phyloP scores from a whole-genome alignment of 2,888 invertebrate species.

The Andrena flavipes region DNA sequence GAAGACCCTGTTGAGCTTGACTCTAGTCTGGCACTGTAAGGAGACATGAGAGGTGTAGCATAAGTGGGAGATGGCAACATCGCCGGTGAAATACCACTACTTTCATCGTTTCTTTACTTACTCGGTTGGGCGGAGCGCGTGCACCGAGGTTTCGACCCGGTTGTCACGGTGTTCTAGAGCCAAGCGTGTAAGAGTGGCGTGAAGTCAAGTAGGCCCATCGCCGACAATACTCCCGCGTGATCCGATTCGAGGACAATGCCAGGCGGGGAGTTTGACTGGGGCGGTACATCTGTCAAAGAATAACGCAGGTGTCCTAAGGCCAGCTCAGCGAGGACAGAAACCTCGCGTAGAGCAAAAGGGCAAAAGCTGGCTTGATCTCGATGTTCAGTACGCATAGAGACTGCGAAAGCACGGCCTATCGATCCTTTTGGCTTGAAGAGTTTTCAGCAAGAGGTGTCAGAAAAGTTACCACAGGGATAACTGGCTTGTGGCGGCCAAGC shows the following conservation, averaged over 20 bases:
- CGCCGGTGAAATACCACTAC: conserved; percentile 59
- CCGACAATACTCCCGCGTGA: conserved; percentile 85
- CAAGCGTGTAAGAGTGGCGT: too few species aligned
- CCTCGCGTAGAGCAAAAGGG: too few species aligned
- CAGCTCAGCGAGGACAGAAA: conserved; percentile 88
- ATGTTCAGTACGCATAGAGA: too few species aligned
- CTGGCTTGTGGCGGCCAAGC: conserved; percentile 85
- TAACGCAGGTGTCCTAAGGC: conserved; percentile 86
- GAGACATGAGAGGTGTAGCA: too few species aligned
- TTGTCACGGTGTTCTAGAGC: conserved; percentile 82
- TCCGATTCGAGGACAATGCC: conserved; percentile 87
- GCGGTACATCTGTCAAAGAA: conserved; percentile 89
- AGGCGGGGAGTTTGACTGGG: conserved; percentile 89
- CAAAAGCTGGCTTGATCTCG: too few species aligned
- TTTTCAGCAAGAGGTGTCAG: conserved; percentile 73
- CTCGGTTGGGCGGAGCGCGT: conserved; percentile 85
- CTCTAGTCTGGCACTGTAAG: too few species aligned
- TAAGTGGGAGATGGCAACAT: too few species aligned
- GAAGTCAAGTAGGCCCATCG: conserved; percentile 83
- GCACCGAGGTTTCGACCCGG: conserved; percentile 80
- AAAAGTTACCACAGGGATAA: conserved; percentile 79
- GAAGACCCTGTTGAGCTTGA: too few species aligned
- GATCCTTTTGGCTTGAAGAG: too few species aligned
- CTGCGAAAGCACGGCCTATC: too few species aligned
- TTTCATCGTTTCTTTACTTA: conserved; percentile 86